phyloP scores from a whole-genome alignment of 2,113 vertebrate genomes.

The Jaculus jaculus region DNA sequence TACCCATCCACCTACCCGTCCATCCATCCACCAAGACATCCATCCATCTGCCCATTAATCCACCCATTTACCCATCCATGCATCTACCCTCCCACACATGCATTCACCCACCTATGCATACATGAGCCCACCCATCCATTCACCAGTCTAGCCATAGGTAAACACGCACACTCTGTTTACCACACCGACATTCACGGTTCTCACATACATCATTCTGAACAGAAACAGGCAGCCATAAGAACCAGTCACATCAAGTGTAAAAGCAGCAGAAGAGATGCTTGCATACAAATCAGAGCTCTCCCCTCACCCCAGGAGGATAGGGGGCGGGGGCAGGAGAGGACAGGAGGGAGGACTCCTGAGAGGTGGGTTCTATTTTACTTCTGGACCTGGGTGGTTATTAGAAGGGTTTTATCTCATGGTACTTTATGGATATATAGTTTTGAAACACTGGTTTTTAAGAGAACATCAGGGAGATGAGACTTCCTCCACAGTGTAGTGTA shows the following conservation, averaged over 20 bases:
- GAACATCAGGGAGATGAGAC: background rate
- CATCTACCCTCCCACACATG: too few relatives aligned
- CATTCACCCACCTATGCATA: background rate
- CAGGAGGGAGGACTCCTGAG: background rate
- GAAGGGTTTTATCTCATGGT: background rate
- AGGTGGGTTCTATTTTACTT: background rate
- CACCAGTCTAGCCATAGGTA: accelerated
- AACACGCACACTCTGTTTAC: background rate
- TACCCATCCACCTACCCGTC: too few relatives aligned
- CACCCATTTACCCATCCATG: background rate
- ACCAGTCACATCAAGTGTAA: accelerated
- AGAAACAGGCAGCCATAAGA: background rate
- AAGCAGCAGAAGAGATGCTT: accelerated
- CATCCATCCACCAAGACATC: too few relatives aligned
- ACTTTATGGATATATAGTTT: background rate
- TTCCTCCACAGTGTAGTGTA: background rate
- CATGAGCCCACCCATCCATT: background rate
- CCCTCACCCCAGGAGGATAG: background rate
- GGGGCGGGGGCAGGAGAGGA: accelerated
- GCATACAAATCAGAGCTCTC: background rate
- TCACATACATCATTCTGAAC: accelerated
- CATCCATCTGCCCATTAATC: too few relatives aligned
- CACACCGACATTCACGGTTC: accelerated
- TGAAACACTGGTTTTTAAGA: background rate
- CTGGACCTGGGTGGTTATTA: background rate